Percentiles rank a stretch among this genome's conserved stretches.
phyloP scores from a whole-genome alignment of 92 coral and sea anemone genomes.

The Scolanthus callimorphus region DNA sequence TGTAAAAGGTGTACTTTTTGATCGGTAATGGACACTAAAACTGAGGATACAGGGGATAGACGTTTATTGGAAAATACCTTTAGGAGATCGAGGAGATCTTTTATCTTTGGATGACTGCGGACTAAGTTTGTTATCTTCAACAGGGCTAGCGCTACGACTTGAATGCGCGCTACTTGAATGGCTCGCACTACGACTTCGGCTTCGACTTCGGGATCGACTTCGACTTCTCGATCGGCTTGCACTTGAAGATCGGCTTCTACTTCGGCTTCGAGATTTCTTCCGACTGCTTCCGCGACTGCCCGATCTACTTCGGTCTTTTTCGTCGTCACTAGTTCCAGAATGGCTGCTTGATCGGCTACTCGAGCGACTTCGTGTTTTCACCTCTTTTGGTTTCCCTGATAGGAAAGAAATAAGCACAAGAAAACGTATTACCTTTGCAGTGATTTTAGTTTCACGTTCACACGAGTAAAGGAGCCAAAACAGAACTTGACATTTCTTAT shows the following conservation, averaged over 20 bases:
- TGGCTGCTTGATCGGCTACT: conserved; percentile 40
- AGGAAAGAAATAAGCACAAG: no score
- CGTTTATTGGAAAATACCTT: no score
- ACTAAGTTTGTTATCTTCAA: conserved; percentile 8
- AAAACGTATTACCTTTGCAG: no score
- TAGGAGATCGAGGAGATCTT: no score
- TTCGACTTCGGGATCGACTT: not conserved
- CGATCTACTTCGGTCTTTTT: conserved; percentile 20
- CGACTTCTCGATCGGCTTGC: conserved; percentile 26
- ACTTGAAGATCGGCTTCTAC: conserved; percentile 31
- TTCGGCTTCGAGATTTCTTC: conserved; percentile 1
- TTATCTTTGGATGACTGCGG: not conserved
- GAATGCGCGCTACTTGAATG: conserved; percentile 18
- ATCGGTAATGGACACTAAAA: no score
- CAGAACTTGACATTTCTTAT: no score
- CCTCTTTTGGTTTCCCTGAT: conserved; percentile 31
- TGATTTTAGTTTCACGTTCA: no score
- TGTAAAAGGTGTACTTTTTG: no score
- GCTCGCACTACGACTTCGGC: conserved; percentile 4
- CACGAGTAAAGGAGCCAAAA: no score
- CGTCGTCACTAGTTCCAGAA: conserved; percentile 16
- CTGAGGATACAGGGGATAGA: no score
- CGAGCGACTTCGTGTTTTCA: conserved; percentile 50
- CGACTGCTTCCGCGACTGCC: conserved; percentile 38
- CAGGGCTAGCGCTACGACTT: conserved; percentile 15